These are phyloP conservation scores for Apeltes quadracus DNA, from an alignment of 2,113 vertebrate genomes.

Conservation along the genomic window DNA sequence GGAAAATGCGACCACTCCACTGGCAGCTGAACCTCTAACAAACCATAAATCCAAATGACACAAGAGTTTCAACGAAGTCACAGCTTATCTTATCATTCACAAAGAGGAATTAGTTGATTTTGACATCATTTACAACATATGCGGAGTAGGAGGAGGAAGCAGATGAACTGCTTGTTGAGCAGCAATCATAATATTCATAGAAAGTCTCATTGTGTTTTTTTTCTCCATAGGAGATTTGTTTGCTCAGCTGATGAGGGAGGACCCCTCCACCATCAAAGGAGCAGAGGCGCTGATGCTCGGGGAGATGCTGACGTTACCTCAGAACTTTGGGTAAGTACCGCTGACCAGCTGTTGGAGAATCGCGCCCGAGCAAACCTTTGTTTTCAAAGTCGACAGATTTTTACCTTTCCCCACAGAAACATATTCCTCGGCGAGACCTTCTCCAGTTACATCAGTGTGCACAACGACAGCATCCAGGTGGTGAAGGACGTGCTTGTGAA, in stretches of 20 bases:
- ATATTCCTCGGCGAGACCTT: constrained; percentile 98
- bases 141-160: not conserved
- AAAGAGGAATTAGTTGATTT: constrained; percentile 9
- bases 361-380: not conserved
- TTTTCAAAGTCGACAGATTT: not conserved
- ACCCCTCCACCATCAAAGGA: constrained; percentile 94
- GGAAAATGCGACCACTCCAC: constrained; percentile 26
- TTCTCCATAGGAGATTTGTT: constrained; percentile 87
- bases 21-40: constrained; percentile 33
- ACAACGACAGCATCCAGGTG: constrained; percentile 95
- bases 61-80: constrained; percentile 27
- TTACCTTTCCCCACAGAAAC: constrained; percentile 81
- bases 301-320: constrained; percentile 97
- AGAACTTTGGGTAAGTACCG: constrained; percentile 93
- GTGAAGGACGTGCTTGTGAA: constrained; percentile 98
- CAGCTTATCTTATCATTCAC: constrained; percentile 23
- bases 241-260: constrained; percentile 90
- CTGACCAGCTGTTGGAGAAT: not conserved
- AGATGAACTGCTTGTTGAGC: too few species aligned
- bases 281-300: constrained; percentile 95
- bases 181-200: too few species aligned
- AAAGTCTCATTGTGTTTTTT: constrained; percentile 18
- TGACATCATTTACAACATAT: not conserved
- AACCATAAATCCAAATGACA: constrained; percentile 56
- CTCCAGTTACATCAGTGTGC: constrained; percentile 98